These are phyloP conservation scores for Arbacia lixula DNA, from an alignment of 53 echinoderm and acorn worm genomes.

Conservation along the genomic window DNA sequence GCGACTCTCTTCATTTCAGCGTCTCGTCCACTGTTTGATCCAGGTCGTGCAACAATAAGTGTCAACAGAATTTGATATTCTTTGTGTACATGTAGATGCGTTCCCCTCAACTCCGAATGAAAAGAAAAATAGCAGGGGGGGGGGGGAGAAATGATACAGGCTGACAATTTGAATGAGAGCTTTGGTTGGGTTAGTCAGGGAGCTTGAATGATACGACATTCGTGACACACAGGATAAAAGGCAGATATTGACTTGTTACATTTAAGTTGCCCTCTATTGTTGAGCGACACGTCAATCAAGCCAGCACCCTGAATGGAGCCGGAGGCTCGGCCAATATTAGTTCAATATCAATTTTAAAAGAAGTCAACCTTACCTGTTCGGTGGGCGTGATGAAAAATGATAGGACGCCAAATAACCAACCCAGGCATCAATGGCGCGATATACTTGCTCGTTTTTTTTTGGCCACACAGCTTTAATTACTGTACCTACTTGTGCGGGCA, in stretches of 20 bases:
- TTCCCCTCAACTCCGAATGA: neutral
- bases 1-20: neutral
- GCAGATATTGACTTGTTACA: slow-evolving; percentile 36
- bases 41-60: slow-evolving; percentile 29
- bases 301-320: neutral
- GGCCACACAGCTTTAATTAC: slow-evolving; percentile 12
- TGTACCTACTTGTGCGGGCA: neutral
- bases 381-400: slow-evolving; percentile 31
- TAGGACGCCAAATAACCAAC: slow-evolving; percentile 18
- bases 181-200: neutral
- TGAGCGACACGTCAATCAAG: slow-evolving; percentile 26
- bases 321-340: slow-evolving; percentile 11
- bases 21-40: neutral
- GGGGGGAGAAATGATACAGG: slow-evolving; percentile 4
- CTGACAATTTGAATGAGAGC: neutral
- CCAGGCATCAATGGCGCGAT: slow-evolving; percentile 6
- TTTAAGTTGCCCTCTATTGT: slow-evolving; percentile 45
- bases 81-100: neutral
- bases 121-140: neutral
- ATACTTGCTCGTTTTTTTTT: slow-evolving; percentile 15
- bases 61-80: slow-evolving; percentile 25
- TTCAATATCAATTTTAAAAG: neutral
- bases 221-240: neutral
- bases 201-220: neutral
- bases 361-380: neutral